phyloP scores from a whole-genome alignment of 37 sponge, comb jelly and placozoan species.

The Petrosia ficiformis region DNA sequence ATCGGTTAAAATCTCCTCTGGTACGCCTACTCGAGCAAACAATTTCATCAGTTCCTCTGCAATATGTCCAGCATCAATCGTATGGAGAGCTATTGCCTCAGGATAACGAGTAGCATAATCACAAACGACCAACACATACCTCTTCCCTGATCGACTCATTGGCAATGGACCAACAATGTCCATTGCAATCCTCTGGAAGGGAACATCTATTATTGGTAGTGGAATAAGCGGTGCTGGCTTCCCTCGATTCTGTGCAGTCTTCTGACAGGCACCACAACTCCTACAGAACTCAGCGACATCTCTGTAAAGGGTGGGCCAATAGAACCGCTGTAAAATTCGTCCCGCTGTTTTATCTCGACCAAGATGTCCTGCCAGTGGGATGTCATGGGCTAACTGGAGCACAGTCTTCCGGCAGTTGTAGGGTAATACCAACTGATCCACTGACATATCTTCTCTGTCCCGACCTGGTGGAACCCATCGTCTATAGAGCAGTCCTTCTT shows the following conservation, averaged over 20 bases:
- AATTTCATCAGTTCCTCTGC: no score
- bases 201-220: slow-evolving; percentile 33
- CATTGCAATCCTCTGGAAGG: slow-evolving; percentile 52
- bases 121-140: slow-evolving; percentile 37
- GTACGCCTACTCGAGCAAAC: no score
- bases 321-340: slow-evolving; percentile 29
- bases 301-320: slow-evolving; percentile 16
- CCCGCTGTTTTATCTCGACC: slow-evolving; percentile 47
- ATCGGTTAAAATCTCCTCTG: no score
- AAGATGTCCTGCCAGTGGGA: no score
- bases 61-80: slow-evolving; percentile 41
- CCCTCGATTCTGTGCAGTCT: not conserved
- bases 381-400: no score
- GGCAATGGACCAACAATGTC: no score
- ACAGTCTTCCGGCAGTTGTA: slow-evolving; percentile 9
- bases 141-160: no score
- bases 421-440: slow-evolving; percentile 56
- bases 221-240: slow-evolving; percentile 41
- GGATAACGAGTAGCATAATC: no score
- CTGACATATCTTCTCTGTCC: not conserved
- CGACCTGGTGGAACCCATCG: slow-evolving; percentile 24
- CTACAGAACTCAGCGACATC: slow-evolving; percentile 42
- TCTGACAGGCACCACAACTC: slow-evolving; percentile 34
- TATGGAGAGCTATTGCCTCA: no score
- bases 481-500: slow-evolving; percentile 27